Conservation (phyloP, 2,888 invertebrate genomes). For the Scaptomyza cyrtandrae region DNA sequence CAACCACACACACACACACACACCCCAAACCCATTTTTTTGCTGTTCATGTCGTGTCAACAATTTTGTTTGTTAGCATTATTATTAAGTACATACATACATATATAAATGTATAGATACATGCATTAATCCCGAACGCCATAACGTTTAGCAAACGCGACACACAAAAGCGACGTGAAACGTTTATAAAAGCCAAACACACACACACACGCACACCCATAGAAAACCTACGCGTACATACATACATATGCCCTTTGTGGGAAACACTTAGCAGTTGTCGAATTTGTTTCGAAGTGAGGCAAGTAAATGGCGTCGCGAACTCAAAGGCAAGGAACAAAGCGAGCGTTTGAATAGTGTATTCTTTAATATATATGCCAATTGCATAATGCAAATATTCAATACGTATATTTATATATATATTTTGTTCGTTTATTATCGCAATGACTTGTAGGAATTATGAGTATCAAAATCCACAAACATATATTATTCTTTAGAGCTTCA, state of each 20-base stretch:
- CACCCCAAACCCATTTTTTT: neutral
- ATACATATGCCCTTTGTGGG: neutral
- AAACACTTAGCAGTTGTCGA: neutral
- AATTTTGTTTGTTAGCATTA: constrained; percentile 66
- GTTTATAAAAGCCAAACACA: constrained; percentile 4
- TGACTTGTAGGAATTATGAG: constrained; percentile 29
- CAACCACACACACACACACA: neutral
- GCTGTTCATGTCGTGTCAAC: constrained; percentile 66
- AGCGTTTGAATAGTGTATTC: no score
- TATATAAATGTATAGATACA: constrained; percentile 37
- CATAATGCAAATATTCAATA: constrained; percentile 34
- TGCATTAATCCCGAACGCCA: constrained; percentile 50
- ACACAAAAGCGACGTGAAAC: constrained; percentile 1
- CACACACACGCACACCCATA: neutral
- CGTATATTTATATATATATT: neutral
- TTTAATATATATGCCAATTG: constrained; percentile 2
- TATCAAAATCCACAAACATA: constrained; percentile 18
- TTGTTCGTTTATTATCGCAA: constrained; percentile 1
- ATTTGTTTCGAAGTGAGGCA: neutral
- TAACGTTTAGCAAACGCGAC: constrained; percentile 32
- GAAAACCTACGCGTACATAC: neutral
- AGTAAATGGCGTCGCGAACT: neutral
- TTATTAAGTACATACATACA: constrained; percentile 6
- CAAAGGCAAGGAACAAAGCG: neutral
- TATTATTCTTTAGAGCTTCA: constrained; percentile 15